These are phyloP conservation scores for Chamaea fasciata DNA, from an alignment of 2,113 vertebrate genomes.

Conservation along the genomic window DNA sequence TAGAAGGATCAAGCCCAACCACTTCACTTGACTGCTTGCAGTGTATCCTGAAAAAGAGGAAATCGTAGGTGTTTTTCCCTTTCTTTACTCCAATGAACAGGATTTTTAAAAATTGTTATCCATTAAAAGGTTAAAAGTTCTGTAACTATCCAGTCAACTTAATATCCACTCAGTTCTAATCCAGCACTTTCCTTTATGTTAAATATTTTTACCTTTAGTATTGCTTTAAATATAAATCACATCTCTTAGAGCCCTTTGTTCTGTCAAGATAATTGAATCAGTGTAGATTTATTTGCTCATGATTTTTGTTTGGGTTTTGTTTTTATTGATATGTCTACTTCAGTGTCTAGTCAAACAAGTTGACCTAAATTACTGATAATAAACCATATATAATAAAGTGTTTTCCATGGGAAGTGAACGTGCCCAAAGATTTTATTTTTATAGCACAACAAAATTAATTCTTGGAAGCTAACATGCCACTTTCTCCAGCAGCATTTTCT, in stretches of 20 bases:
- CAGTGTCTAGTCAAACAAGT: neutral
- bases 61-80: rapidly evolving
- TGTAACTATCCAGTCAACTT: neutral
- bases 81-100: neutral
- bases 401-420: neutral
- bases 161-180: neutral
- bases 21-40: neutral
- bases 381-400: neutral
- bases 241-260: neutral
- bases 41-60: neutral
- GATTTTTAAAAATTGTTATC: neutral
- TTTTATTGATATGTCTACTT: neutral
- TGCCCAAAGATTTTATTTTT: neutral
- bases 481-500: neutral
- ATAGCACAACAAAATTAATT: neutral
- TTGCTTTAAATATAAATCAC: neutral
- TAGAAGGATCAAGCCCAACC: neutral
- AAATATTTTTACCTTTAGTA: neutral
- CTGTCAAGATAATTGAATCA: neutral
- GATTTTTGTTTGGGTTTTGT: neutral
- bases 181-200: neutral
- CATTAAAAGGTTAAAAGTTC: neutral
- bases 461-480: rapidly evolving
- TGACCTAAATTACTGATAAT: neutral
- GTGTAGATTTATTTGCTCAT: neutral